phyloP scores from a whole-genome alignment of 2,797 vertebrate species.

The Chloroceryle inda region DNA sequence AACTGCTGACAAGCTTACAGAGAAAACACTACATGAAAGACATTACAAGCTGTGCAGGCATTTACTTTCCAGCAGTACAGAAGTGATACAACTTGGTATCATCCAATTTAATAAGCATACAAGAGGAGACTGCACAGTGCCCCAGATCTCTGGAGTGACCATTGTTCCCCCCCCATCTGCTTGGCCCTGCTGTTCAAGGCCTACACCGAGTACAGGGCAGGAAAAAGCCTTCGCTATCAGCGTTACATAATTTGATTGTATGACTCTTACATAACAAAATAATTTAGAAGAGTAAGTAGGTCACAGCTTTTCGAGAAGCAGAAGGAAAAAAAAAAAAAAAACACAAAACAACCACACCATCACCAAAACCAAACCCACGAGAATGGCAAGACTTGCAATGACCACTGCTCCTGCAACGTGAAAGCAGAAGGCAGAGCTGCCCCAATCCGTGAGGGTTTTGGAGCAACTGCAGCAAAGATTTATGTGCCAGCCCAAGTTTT shows the following conservation, averaged over 20 bases:
- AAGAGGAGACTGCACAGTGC: background rate
- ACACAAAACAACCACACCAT: background rate
- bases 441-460: background rate
- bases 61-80: background rate
- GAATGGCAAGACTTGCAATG: background rate
- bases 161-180: background rate
- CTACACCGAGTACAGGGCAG: background rate
- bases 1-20: background rate
- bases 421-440: background rate
- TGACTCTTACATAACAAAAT: slow-evolving; percentile 74
- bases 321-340: background rate
- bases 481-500: accelerated
- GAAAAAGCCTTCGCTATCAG: slow-evolving; percentile 46
- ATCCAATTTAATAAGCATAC: background rate
- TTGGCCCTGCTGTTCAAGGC: slow-evolving; percentile 31
- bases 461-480: background rate
- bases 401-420: background rate
- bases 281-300: slow-evolving; percentile 73
- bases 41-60: background rate
- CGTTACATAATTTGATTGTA: slow-evolving; percentile 69
- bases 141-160: slow-evolving; percentile 40
- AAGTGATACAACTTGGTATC: background rate
- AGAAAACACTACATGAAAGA: background rate
- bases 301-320: slow-evolving; percentile 64
- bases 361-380: background rate